Base-by-base conservation (phyloP, 2,113 vertebrate genomes). In the Pandion haliaetus region DNA sequence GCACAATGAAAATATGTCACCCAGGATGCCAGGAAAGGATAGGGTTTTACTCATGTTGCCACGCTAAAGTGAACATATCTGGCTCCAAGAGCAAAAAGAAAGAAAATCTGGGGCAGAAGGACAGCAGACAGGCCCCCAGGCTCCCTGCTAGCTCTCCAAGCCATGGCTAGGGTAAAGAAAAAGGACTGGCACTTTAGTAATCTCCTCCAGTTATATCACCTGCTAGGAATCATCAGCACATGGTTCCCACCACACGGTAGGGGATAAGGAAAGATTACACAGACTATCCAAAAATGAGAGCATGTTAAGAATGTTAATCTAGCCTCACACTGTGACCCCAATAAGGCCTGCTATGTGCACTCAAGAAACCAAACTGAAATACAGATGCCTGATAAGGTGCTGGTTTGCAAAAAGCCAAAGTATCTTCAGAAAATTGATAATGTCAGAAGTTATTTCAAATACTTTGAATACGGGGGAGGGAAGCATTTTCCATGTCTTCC, bases 1-100 rank as follows among this genome's bases (percentile, higher is more conserved):
- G 20, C 1, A 1, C 4, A 8, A 52, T 4, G 19, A 58, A 79
- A 76, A 88, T 3, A 36, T 0, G 2, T 19, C 38, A 40, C 2
- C 10, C 21, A 19, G 38, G 45, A 49, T 12, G 36, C 32, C 36
- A 67, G 55, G 54, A 45, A 69, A 77, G 7, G n/a, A 52, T 12
- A 19, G 58, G 12, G 21, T 36, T 80, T 71, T 54, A 36, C 50
- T 62, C 52, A 7, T 5, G 28, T 6, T 72, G 76, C 34, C 52
- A 19, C 4, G 31, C 28, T 83, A 0, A 76, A 86, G 42, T 5
- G 44, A 82, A n/a, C 12, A 7, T 2, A 31, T 8, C 24, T 45
- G 10, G 7, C 25, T 47, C 59, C 52, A 52, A 19, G 26, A 47
- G 49, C 12, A 40, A 42, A 67, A 59, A 72, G 38, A 31, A 71